These are phyloP conservation scores for Burhinus bistriatus DNA, from an alignment of 2,113 vertebrate genomes.

Conservation along the genomic window DNA sequence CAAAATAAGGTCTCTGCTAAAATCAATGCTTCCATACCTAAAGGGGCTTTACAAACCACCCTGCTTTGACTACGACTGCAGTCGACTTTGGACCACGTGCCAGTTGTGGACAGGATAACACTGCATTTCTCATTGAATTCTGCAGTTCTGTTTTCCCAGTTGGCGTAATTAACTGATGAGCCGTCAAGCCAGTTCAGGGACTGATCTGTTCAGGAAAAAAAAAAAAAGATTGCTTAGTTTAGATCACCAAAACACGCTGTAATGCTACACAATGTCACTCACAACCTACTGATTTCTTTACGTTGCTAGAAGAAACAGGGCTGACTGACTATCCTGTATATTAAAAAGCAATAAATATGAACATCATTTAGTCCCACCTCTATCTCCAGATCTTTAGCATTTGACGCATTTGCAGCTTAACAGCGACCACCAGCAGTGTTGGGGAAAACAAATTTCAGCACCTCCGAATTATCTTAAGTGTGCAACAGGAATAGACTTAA, in stretches of 20 bases:
- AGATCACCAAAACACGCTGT: neutral
- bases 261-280: neutral
- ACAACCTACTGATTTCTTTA: neutral
- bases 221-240: neutral
- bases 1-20: neutral
- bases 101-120: conserved; percentile 78
- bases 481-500: neutral
- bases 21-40: conserved; percentile 73
- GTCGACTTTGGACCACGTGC: conserved; percentile 80
- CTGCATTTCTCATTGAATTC: conserved; percentile 69
- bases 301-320: neutral
- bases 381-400: neutral
- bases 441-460: neutral
- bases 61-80: conserved; percentile 79
- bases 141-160: conserved; percentile 76
- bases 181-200: conserved; percentile 84
- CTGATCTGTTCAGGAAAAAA: conserved; percentile 52
- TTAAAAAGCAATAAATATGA: neutral
- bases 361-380: neutral
- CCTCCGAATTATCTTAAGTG: neutral
- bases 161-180: conserved; percentile 77
- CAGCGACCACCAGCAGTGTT: neutral
- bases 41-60: conserved; percentile 86
- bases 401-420: neutral
- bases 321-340: neutral